Base-by-base conservation (phyloP, 1,140 invertebrate species). In the Hermetia illucens region DNA sequence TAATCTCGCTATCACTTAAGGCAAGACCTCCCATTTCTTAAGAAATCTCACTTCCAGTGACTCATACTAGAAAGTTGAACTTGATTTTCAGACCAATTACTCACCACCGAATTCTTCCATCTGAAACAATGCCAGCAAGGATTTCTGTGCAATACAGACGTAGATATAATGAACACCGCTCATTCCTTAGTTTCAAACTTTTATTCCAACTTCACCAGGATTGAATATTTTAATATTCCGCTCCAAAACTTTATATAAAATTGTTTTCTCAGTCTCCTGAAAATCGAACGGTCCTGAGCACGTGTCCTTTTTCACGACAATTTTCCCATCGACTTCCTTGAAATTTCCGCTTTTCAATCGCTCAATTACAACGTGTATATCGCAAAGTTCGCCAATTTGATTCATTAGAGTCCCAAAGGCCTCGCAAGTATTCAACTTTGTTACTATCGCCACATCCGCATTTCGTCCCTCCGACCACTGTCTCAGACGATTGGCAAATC, bases 241-340 rank as follows among this genome's bases (percentile, higher is more conserved):
- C 60, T 82, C 77, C 48, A 70, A 71, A 36, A 81, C 63, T 62
- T 78, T 81, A 44, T 73, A 83, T 15, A 80, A 63, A 52, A 77
- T 40, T 57, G 62, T 54, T 43, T 64, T 53, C 45, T 51, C 43
- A 21, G 44, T 40, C 44, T 57, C 36, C 43, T 24, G 24, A 36
- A 46, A 52, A 33, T 47, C 54, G 41, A 43, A 64, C 46, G 36
- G 61, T 44, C 47, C 47, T 45, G 57, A 65, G 5, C 51, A 45
- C 9, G 52, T 57, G 21, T 53, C 58, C 35, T 66, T 53, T 52
- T 61, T 61, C 40, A 79, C 61, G 34, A 58, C 65, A 43, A 80
- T 58, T 49, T 73, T 69, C 20, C 79, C 79, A 17, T 78, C 74
- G 2, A 79, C 71, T 58, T 79, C 74, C 13, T 64, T 64, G 46